Percentiles rank a stretch among this genome's conserved stretches.
phyloP scores from a whole-genome alignment of 2,888 invertebrate species.

The Amphipoea lucens region DNA sequence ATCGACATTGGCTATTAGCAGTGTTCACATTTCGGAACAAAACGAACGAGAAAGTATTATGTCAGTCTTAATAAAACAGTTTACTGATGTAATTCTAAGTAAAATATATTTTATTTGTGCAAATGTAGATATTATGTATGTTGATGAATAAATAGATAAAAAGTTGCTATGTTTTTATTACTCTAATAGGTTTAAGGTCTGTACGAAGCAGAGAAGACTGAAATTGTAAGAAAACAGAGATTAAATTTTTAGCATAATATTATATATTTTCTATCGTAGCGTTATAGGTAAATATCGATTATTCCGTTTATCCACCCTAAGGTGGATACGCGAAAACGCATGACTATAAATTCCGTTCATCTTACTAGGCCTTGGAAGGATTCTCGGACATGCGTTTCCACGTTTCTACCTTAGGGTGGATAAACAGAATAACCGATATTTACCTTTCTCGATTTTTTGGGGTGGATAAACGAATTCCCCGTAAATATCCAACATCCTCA shows the following conservation, averaged over 20 bases:
- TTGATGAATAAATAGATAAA: constrained; percentile 90
- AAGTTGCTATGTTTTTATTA: constrained; percentile 71
- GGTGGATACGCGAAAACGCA: too few species aligned
- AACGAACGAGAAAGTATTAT: constrained; percentile 83
- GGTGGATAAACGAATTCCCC: too few species aligned
- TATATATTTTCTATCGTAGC: background rate
- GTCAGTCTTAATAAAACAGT: constrained; percentile 81
- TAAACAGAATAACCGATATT: too few species aligned
- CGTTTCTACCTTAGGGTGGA: too few species aligned
- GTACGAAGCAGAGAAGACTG: background rate
- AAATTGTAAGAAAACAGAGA: background rate
- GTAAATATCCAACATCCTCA: background rate
- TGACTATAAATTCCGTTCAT: too few species aligned
- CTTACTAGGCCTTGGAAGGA: too few species aligned
- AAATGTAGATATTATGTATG: constrained; percentile 90
- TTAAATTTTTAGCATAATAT: background rate
- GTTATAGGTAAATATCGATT: background rate
- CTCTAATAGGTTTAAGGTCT: background rate
- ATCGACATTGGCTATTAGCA: constrained; percentile 70
- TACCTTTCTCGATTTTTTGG: too few species aligned
- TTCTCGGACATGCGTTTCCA: too few species aligned
- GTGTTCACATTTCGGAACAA: constrained; percentile 78
- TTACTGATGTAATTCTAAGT: constrained; percentile 87
- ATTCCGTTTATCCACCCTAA: too few species aligned
- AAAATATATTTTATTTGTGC: constrained; percentile 87